A percentile compares a stretch with the other conserved stretches of the same genome.
Conservation (phyloP, 2,888 invertebrate species). For the Cataglyphis livida region DNA sequence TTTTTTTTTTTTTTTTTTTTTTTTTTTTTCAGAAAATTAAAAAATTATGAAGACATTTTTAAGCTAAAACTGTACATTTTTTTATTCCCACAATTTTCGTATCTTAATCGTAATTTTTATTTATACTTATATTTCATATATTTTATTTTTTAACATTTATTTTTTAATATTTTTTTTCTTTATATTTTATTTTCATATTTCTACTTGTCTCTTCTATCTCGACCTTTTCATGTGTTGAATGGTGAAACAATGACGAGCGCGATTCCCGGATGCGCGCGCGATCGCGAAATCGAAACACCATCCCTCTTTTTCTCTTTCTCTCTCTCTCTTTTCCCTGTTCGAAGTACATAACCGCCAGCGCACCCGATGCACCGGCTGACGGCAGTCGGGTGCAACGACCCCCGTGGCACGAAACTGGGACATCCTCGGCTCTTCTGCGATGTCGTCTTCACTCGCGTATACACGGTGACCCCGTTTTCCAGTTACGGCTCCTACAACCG, state of each 20-base stretch:
- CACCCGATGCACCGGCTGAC: slow-evolving; percentile 60
- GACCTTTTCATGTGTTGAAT: background rate
- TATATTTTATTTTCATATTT: slow-evolving; percentile 16
- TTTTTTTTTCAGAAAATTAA: background rate
- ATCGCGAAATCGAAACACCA: slow-evolving; percentile 70
- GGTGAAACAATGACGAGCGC: slow-evolving; percentile 81
- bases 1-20: background rate
- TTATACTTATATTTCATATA: background rate
- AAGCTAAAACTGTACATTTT: background rate
- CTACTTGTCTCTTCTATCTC: background rate
- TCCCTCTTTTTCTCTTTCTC: background rate
- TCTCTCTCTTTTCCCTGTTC: background rate
- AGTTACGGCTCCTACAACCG: slow-evolving; percentile 57
- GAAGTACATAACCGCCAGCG: slow-evolving; percentile 30
- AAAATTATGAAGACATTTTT: background rate
- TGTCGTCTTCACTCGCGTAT: slow-evolving; percentile 65
- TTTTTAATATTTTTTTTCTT: background rate
- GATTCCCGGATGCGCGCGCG: slow-evolving; percentile 64
- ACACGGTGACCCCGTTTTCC: slow-evolving; percentile 71
- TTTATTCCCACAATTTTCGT: background rate
- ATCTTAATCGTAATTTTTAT: background rate
- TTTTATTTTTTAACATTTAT: background rate
- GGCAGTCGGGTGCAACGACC: slow-evolving; percentile 76
- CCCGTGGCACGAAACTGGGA: slow-evolving; percentile 75
- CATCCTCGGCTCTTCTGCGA: slow-evolving; percentile 73